Base-by-base conservation (phyloP, 2,888 invertebrate genomes). In the Torymus texanus region DNA sequence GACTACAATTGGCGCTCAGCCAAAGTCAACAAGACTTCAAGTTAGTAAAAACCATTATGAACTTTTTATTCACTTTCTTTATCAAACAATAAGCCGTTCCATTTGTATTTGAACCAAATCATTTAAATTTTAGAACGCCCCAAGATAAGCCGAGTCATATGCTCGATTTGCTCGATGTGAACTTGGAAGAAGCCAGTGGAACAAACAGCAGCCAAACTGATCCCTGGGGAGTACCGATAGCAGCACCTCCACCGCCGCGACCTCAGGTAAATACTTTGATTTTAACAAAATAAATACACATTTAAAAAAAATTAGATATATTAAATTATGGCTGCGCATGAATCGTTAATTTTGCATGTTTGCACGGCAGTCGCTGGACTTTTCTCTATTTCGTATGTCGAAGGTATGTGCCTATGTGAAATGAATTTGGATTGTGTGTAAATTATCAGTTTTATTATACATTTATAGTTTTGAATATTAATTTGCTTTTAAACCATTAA, bases 1-100 rank as follows among this genome's bases (percentile, higher is more conserved):
- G 98, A 83, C 93, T 99, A 84, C 98, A 98, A 92, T 93, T 99
- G 90, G 98, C 98, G 58, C 92, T 99, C 85, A 96, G 96, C 89
- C 97, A 98, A 92, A 97, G 97, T 91, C 96, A 97, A 91, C 95
- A 97, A 90, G 97, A 97, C 92, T 96, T 96, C 91, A 95, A 95
- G 96, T 96, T 85, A 92, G 93, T 92, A 63, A 41, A 65, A 16
- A 66, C 14, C 5, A 21, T 1, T 74, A 29, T 73, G 16, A 10
- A 50, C 12, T 50, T 56, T 67, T 24, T 62, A 16, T 10, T 41
- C 11, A 13, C 12, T 24, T 24, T 67, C 14, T 24, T 13, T 51
- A 11, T 66, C 53, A 41, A 50, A 11, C 14, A n/a, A 55, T 11
- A 18, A 24, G 21, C 59, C 18, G 1, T 59, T 59, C 12, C 12